A percentile compares a stretch with the other conserved stretches of the same genome.
Evolutionary conservation across 1,140 invertebrate species (phyloP).

Genomic region (Dreissena rostriformis): DNA sequence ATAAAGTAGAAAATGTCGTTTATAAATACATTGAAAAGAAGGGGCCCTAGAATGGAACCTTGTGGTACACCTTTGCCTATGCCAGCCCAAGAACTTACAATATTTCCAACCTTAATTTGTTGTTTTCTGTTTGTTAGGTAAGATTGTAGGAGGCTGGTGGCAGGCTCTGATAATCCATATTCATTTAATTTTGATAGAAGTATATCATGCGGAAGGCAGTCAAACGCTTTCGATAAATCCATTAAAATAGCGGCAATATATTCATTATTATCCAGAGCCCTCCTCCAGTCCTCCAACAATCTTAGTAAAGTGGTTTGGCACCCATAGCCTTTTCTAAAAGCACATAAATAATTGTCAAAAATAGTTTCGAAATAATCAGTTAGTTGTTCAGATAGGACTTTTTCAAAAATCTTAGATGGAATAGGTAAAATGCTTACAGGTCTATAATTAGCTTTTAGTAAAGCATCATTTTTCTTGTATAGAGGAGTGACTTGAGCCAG

Average conservation of each 20-base stretch:
- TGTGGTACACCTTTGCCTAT: constrained; percentile 51
- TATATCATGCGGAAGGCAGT: constrained; percentile 34
- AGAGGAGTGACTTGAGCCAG: constrained; percentile 10
- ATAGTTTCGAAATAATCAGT: constrained; percentile 5
- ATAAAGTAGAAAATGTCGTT: constrained; percentile 59
- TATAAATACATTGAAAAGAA: constrained; percentile 57
- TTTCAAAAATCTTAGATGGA: constrained; percentile 35
- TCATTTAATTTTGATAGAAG: constrained; percentile 15
- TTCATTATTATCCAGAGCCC: constrained; percentile 17
- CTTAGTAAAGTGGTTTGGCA: constrained; percentile 28
- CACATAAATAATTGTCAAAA: constrained; percentile 18
- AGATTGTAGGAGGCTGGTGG: neutral
- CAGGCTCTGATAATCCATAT: constrained; percentile 30
- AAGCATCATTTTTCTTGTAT: neutral
- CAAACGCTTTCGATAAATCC: constrained; percentile 27
- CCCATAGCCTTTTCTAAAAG: constrained; percentile 9
- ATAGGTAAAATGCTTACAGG: constrained; percentile 20
- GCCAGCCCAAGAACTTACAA: neutral
- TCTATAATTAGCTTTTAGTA: constrained; percentile 5
- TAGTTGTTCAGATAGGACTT: constrained; percentile 19
- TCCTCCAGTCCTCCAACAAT: constrained; percentile 38
- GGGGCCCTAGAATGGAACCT: constrained; percentile 41
- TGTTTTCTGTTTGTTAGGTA: constrained; percentile 46
- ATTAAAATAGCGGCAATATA: constrained; percentile 39
- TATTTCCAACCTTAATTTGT: constrained; percentile 26